Base-by-base conservation (phyloP, 2,888 invertebrate species). In the Abrostola triplasia region DNA sequence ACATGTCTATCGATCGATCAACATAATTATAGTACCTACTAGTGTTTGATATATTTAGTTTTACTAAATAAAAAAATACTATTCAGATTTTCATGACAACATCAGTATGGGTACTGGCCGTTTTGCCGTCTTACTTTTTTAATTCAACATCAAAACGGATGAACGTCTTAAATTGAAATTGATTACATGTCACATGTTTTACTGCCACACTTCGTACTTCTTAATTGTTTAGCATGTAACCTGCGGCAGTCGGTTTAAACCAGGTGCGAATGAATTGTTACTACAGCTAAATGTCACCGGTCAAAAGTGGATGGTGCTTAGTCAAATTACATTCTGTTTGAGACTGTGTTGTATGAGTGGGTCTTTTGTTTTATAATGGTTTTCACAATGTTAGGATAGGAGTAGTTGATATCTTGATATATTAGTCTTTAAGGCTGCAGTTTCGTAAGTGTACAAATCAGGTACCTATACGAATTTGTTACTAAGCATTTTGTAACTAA, bases 301-400 rank as follows among this genome's bases (percentile, higher is more conserved):
- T 11, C 13, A 41, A 53, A 49, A 49, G 41, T 62, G n/a, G 35
- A 36, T 47, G n/a, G 11, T 38, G 44, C 44, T 56, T 12, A 42
- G 51, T 41, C 35, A 13, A 42, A 67, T 48, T 11, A 48, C 24
- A 40, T 56, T 51, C 12, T 9, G 8, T 56, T 42, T 40, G n/a
- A 24, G 24, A 24, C 24, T 24, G 24, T 24, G 24, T 24, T 24
- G 24, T 24, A 24, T 24, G 4, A 24, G 24, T 4, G 38, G 11
- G n/a, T 1, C 6, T 5, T 40, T 6, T 55, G 36, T 38, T 12
- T 56, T n/a, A 54, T 8, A 38, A n/a, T 42, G 24, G 48, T 24
- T 24, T 24, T 2, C 24, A 4, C 24, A 24, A 24, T 24, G 24
- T 4, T 24, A 24, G 1, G 24, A 24, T 24, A 24, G n/a, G n/a